A percentile compares a stretch with the other conserved stretches of the same genome.
phyloP scores from a whole-genome alignment of 2,888 invertebrate species.

The Corythucha ciliata region DNA sequence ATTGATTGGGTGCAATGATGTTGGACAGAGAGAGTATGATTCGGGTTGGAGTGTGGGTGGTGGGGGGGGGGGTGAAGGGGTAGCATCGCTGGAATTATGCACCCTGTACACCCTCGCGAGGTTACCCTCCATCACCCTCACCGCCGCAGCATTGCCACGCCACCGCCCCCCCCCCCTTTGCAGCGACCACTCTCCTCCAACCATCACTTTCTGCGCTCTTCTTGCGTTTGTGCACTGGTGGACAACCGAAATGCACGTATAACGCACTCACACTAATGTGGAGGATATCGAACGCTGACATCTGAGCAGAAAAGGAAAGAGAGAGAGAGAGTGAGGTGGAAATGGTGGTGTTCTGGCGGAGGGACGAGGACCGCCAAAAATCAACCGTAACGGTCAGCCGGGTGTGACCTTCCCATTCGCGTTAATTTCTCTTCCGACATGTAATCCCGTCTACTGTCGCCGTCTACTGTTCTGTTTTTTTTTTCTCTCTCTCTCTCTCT shows the following conservation, averaged over 20 bases:
- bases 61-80: no score
- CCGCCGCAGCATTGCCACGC: neutral
- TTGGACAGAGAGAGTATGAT: no score
- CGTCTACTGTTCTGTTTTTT: no score
- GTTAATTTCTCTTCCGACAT: slow-evolving; percentile 20
- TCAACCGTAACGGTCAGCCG: slow-evolving; percentile 20
- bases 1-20: slow-evolving; percentile 23
- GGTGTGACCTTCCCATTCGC: slow-evolving; percentile 17
- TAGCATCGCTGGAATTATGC: slow-evolving; percentile 24
- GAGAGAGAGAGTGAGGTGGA: neutral
- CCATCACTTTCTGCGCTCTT: no score
- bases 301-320: slow-evolving; percentile 8
- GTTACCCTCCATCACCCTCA: neutral
- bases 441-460: no score
- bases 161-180: neutral
- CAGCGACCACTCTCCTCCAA: neutral
- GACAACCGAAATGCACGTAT: slow-evolving; percentile 12
- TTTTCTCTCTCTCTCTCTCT: no score
- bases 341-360: neutral
- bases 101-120: slow-evolving; percentile 8
- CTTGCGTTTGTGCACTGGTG: no score
- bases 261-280: slow-evolving; percentile 16
- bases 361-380: slow-evolving; percentile 16
- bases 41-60: no score
- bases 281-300: slow-evolving; percentile 23